Evolutionary conservation across 2,113 vertebrate species (phyloP), one percentile per base, ranked within the genome.

Genomic region (Gadus chalcogrammus): DNA sequence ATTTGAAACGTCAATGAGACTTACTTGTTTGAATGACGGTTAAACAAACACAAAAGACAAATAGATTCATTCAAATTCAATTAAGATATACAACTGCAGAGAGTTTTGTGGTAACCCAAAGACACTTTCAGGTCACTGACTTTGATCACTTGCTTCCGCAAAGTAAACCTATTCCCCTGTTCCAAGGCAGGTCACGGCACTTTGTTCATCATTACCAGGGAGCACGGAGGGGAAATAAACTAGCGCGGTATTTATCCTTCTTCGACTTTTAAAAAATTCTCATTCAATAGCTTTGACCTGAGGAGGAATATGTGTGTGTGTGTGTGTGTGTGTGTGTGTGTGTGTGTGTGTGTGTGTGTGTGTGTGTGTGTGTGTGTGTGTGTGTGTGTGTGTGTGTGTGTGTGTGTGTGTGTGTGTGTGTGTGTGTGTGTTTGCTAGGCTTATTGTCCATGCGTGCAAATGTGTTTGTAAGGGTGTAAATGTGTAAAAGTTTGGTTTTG

Each of bases 91-190:
- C 78, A 76, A 80, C 84, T 73, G 62, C 78, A 62, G 62, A 69
- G 87, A 83, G 83, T 88, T 83, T 81, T 48, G 79, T 81, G 84
- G 79, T 80, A 80, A 84, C 84, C 82, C 74, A 73, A 76, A 84
- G 69, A 87, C 81, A 72, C 82, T 86, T 81, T 83, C 77, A 88
- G 84, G 83, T 88, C 83, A 83, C 80, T 18, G 70, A 76, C 86
- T 82, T 83, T 74, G 82, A 86, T 79, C 74, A 80, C 71, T 88
- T 83, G 82, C 86, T 79, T 72, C 71, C 71, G 78, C 2, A 74
- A 88, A 84, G 75, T 79, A 86, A 86, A 88, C 71, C 79, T 60
- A 68, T 73, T 79, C 81, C 79, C 83, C 83, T 69, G 5, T 5
- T 31, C 31, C 31, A 31, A 31, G 31, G 31, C 5, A 31, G 31